Base-by-base conservation (phyloP, 2,888 invertebrate species). In the Apotomis betuletana region DNA sequence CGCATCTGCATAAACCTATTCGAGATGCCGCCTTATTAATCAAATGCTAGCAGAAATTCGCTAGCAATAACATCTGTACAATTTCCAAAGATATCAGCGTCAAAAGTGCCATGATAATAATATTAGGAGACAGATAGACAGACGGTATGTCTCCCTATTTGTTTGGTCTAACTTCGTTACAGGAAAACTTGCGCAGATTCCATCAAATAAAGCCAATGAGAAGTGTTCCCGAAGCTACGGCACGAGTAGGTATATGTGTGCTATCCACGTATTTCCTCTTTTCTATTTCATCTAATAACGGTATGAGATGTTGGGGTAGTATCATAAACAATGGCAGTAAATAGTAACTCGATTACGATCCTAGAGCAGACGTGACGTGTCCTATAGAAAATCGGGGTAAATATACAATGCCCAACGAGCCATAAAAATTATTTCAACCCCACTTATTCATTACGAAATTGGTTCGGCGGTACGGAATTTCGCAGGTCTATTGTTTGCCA, bases 151-250 rank as follows among this genome's bases (percentile, higher is more conserved):
- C 77, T 74, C 79, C 83, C 81, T 70, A 70, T 84, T 87, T 86
- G 86, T 85, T 82, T 83, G 83, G 78, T 80, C 79, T 82, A 86
- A 88, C 85, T 84, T 84, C 78, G 84, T 87, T 87, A 87, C 80
- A 80, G 80, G 79, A 79, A 79, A 84, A 83, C 83, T 85, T 78
- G 75, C 79, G 78, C 76, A 78, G 76, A 77, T 77, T 78, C 77
- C 75, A 75, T 77, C 74, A 77, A 75, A 82, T 78, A 76, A 74
- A 79, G 75, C 77, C 75, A 73, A 79, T 77, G 77, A 79, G 78
- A 75, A 72, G 68, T 71, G 67, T 51, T 70, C 65, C 60, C 72
- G 67, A 12, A 62, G 67, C 67, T 46, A 44, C 71, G 55, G 46
- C 9, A 9, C 10, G 49, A 49, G 49, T 49, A 49, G 49, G 55